Evolutionary conservation across 2,888 invertebrate genomes (phyloP).

Genomic region (Homarus gammarus): DNA sequence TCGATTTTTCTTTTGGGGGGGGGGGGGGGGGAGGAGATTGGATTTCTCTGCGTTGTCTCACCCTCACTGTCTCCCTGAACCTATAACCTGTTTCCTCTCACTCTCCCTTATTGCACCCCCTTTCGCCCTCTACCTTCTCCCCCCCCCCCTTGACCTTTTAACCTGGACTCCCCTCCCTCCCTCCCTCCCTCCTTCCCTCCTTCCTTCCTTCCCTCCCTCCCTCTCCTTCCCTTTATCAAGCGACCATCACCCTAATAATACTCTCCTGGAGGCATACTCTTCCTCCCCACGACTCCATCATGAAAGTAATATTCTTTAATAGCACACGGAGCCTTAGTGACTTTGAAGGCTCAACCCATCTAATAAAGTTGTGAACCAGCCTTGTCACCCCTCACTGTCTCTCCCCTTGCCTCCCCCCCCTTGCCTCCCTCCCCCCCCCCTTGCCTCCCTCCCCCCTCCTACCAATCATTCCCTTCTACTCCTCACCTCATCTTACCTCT

Average conservation of each 20-base stretch:
- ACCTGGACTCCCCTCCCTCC: constrained; percentile 2
- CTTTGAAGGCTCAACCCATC: constrained; percentile 59
- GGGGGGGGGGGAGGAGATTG: no score
- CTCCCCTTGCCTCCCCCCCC: not conserved
- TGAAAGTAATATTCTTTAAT: constrained; percentile 59
- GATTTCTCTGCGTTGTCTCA: no score
- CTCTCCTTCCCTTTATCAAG: constrained; percentile 45
- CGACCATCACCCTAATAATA: constrained; percentile 51
- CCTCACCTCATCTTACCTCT: not conserved
- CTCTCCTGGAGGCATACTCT: constrained; percentile 26
- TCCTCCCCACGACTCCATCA: constrained; percentile 36
- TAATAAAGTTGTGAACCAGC: constrained; percentile 49
- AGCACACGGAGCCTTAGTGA: constrained; percentile 53
- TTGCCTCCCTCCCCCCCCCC: not conserved
- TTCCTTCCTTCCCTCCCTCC: not conserved
- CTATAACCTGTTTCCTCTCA: not conserved
- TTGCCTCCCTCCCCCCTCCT: not conserved
- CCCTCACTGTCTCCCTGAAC: not conserved
- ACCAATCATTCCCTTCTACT: not conserved
- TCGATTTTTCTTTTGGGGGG: no score
- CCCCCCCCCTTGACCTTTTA: not conserved
- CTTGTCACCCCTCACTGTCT: not conserved
- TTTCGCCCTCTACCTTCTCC: not conserved
- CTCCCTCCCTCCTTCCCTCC: not conserved
- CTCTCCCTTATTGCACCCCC: not conserved